Evolutionary conservation across 1,140 invertebrate genomes (phyloP).

Genomic region (Phymorhynchus buccinoides): DNA sequence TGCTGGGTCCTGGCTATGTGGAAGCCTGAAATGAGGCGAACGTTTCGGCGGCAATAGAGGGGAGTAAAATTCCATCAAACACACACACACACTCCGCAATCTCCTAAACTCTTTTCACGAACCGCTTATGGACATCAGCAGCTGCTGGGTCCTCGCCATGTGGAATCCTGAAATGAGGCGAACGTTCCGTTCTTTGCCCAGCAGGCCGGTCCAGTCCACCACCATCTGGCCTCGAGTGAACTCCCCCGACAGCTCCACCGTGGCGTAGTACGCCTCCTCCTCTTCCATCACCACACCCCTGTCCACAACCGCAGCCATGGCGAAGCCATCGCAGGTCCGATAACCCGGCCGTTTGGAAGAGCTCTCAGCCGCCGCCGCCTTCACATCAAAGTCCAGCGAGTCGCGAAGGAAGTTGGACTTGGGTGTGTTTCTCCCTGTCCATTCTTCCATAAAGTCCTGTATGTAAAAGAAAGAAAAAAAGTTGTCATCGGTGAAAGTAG

Average conservation of each 20-base stretch:
- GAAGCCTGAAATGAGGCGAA: slow-evolving; percentile 55
- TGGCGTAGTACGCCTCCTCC: slow-evolving; percentile 48
- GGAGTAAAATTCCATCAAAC: no score
- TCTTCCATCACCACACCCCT: slow-evolving; percentile 46
- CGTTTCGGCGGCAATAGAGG: no score
- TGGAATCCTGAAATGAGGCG: slow-evolving; percentile 57
- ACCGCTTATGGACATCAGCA: slow-evolving; percentile 40
- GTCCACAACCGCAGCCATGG: slow-evolving; percentile 54
- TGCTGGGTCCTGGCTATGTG: slow-evolving; percentile 44
- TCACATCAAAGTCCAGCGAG: slow-evolving; percentile 37
- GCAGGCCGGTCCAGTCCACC: slow-evolving; percentile 54
- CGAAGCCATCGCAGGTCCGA: slow-evolving; percentile 54
- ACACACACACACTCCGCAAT: no score
- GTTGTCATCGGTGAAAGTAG: no score
- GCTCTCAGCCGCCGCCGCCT: slow-evolving; percentile 30
- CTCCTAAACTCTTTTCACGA: no score
- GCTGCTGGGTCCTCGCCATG: slow-evolving; percentile 36
- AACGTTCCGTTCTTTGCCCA: slow-evolving; percentile 55
- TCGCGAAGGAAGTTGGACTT: slow-evolving; percentile 40
- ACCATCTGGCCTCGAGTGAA: slow-evolving; percentile 66
- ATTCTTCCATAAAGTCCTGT: slow-evolving; percentile 48
- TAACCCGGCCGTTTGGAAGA: slow-evolving; percentile 17
- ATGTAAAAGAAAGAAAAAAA: no score
- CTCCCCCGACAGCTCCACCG: slow-evolving; percentile 59
- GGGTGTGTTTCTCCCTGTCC: slow-evolving; percentile 36